Evolutionary conservation across 2,113 vertebrate species (phyloP).

Genomic region (Pomatostomus ruficeps): DNA sequence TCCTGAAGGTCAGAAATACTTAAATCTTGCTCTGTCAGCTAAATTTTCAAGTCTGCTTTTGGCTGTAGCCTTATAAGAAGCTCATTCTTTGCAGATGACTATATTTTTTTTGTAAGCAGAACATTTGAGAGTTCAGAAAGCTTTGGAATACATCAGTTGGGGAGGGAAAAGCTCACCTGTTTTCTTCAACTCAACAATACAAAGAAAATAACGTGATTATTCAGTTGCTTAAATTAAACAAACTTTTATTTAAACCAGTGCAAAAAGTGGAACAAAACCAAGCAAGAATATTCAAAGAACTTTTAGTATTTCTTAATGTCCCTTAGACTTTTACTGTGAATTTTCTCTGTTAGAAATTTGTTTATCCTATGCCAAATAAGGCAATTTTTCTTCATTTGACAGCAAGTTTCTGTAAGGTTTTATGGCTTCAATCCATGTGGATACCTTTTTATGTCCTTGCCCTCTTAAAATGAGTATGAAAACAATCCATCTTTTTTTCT

Average conservation of each 20-base stretch:
- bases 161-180: background rate
- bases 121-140: fast-evolving
- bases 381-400: background rate
- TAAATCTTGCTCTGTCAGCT: background rate
- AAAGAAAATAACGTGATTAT: background rate
- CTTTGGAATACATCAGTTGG: background rate
- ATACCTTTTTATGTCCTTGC: background rate
- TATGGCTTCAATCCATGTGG: background rate
- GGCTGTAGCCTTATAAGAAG: background rate
- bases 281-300: background rate
- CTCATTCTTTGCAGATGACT: background rate
- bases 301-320: background rate
- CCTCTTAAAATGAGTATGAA: background rate
- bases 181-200: background rate
- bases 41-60: background rate
- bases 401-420: background rate
- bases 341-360: background rate
- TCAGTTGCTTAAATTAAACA: background rate
- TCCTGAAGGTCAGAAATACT: background rate
- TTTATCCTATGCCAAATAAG: background rate
- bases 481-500: background rate
- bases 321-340: background rate
- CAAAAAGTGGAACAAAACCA: background rate
- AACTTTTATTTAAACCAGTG: background rate
- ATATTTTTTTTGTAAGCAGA: background rate